Evolutionary conservation across 2,888 invertebrate genomes (phyloP).

Genomic region (Melolontha melolontha): DNA sequence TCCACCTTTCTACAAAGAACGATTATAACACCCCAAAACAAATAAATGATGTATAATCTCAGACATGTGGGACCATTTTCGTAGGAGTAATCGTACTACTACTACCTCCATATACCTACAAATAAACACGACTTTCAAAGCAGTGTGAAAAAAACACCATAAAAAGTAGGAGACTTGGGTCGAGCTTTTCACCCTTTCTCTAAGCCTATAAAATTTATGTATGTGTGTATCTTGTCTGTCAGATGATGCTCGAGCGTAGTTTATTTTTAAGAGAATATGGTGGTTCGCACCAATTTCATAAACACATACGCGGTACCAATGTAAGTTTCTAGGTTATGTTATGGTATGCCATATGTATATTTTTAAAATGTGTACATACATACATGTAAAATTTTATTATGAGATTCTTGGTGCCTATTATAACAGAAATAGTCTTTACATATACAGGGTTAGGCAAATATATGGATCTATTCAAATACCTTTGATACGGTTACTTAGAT

Average conservation of each 20-base stretch:
- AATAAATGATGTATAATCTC: conserved; percentile 43
- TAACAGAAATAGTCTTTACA: too few species aligned
- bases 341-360: conserved; percentile 18
- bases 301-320: conserved; percentile 23
- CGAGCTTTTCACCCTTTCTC: conserved; percentile 39
- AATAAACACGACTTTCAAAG: conserved; percentile 34
- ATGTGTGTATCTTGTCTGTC: conserved; percentile 42
- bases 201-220: conserved; percentile 25
- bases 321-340: conserved; percentile 33
- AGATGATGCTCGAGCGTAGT: conserved; percentile 30
- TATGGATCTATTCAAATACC: too few species aligned
- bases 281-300: conserved; percentile 39
- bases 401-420: not conserved
- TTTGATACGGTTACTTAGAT: too few species aligned
- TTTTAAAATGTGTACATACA: not conserved
- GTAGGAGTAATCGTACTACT: conserved; percentile 38
- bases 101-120: conserved; percentile 38
- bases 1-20: conserved; percentile 40
- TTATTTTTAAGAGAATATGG: conserved; percentile 39
- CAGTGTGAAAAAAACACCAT: conserved; percentile 30
- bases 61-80: conserved; percentile 43
- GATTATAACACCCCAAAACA: conserved; percentile 44
- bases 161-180: conserved; percentile 37
- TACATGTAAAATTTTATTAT: conserved; percentile 23
- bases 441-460: too few species aligned